Evolutionary conservation across 2,113 vertebrate species (phyloP), one percentile per base, ranked within the genome.

Genomic region (Lophotis ruficrista): DNA sequence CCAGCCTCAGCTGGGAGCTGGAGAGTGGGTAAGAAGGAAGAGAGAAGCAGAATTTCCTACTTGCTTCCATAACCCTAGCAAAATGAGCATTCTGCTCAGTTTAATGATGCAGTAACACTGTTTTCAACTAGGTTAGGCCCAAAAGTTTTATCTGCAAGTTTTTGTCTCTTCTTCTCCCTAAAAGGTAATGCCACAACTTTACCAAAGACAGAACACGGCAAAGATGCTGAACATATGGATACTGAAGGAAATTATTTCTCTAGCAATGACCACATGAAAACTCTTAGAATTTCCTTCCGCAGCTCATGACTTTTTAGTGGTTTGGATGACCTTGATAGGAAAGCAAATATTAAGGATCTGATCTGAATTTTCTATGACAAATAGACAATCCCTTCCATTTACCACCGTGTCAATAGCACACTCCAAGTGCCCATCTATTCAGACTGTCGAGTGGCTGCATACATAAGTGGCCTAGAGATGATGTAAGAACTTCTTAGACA

Each of bases 191-290:
- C 60, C 61, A 60, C 24, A 85, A 68, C 45, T 85, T 86, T 38
- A 86, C 62, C 60, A 90, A 86, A 88, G 78, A 72, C 6, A 94
- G 84, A 96, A 83, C 30, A 86, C 85, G 72, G 50, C 64, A 95
- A 97, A 94, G 82, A 71, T 54, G 79, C 77, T 82, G 86, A 93
- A 91, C 78, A 83, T 35, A 58, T 83, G 60, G 68, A 81, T 83
- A 57, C 31, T 31, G 85, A 87, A 95, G 88, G 58, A 93, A 97
- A 94, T 89, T 2, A 78, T 87, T 95, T 87, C 60, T 73, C 64
- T 87, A 71, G 72, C 25, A 62, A 84, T 77, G 76, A 88, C 76
- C 90, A 83, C 66, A 85, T 82, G 45, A 93, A 79, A 96, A 96
- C 48, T 57, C 54, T 80, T 38, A 87, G 54, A 78, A 94, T 90